Conservation (phyloP, 2,113 vertebrate genomes). For the pig (Sus scrofa) region DNA sequence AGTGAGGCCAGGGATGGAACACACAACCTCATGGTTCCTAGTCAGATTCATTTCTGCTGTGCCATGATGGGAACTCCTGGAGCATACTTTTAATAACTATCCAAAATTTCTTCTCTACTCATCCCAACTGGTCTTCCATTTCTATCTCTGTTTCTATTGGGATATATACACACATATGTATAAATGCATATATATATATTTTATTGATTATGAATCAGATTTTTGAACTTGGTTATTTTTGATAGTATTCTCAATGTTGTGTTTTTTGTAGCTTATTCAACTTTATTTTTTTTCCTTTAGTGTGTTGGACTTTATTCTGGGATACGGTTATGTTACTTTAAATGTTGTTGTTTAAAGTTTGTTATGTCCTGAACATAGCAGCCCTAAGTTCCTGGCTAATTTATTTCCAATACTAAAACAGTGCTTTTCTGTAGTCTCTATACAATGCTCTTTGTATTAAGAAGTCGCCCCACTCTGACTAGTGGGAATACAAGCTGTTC, state of each 20-base stretch:
- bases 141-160: not conserved
- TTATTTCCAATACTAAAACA: not conserved
- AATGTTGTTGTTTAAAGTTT: not conserved
- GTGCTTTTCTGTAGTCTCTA: not conserved
- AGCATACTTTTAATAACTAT: not conserved
- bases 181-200: not conserved
- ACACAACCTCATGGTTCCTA: no score
- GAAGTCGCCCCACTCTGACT: not conserved
- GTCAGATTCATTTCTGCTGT: no score
- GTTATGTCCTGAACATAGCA: not conserved
- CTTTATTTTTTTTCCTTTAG: not conserved
- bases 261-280: not conserved
- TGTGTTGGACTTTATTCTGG: not conserved
- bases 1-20: no score
- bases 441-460: not conserved
- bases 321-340: not conserved
- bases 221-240: constrained; percentile 21
- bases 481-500: not conserved
- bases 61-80: not conserved
- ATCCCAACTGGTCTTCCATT: not conserved
- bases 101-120: not conserved
- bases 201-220: not conserved
- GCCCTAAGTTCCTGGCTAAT: not conserved
- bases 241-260: not conserved
- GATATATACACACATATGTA: fast-evolving